A percentile compares a stretch with the other conserved stretches of the same genome.
These are phyloP conservation scores for Odobenus rosmarus DNA, from an alignment of 2,113 vertebrate genomes.

Conservation along the genomic window DNA sequence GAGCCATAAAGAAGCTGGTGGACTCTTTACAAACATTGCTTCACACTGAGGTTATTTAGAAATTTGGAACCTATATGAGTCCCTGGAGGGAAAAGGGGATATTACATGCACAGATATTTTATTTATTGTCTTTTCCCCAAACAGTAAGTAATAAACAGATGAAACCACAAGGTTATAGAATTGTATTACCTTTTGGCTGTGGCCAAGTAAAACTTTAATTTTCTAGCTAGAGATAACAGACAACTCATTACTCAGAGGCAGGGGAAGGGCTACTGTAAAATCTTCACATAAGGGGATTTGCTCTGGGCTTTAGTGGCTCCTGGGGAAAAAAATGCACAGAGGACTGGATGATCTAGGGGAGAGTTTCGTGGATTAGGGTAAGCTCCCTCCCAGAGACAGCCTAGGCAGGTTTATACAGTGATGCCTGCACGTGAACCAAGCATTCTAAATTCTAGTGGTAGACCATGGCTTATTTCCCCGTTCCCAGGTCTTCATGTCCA, in stretches of 20 bases:
- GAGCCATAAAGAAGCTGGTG: slow-evolving; percentile 36
- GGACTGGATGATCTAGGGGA: not conserved
- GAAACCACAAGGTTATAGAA: slow-evolving; percentile 67
- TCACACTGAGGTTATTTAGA: slow-evolving; percentile 59
- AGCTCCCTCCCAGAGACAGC: not conserved
- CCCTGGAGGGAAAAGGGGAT: slow-evolving; percentile 60
- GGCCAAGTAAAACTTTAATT: slow-evolving; percentile 73
- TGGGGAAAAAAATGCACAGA: not conserved
- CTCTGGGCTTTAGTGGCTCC: slow-evolving; percentile 21
- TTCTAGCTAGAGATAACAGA: slow-evolving; percentile 66
- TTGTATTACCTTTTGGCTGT: slow-evolving; percentile 68
- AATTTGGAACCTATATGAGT: slow-evolving; percentile 47
- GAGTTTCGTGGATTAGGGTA: not conserved
- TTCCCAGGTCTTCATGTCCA: not conserved
- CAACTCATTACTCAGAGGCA: slow-evolving; percentile 48
- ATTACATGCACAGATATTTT: slow-evolving; percentile 73
- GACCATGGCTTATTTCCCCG: not conserved
- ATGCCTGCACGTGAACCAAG: not conserved
- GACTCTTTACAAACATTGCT: slow-evolving; percentile 46
- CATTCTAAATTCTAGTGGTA: not conserved
- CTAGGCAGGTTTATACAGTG: not conserved
- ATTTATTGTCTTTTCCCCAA: slow-evolving; percentile 76
- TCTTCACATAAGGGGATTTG: slow-evolving; percentile 45
- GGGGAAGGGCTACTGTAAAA: not conserved
- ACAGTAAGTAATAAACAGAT: slow-evolving; percentile 78